Evolutionary conservation across 2,888 invertebrate genomes (phyloP).

Genomic region (Dorcus parallelipipedus): DNA sequence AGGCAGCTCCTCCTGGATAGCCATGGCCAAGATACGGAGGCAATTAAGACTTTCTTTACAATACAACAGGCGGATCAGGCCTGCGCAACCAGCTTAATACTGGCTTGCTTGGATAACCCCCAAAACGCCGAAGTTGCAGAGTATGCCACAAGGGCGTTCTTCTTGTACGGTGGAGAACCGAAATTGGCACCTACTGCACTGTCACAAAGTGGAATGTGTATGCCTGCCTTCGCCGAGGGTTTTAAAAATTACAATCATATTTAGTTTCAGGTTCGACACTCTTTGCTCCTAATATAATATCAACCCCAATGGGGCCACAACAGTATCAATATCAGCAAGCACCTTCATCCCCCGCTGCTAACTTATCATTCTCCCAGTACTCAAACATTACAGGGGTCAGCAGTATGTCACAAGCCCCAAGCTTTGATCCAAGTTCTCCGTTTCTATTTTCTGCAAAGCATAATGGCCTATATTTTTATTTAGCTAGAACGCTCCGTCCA

Average conservation of each 20-base stretch:
- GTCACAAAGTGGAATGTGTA: conserved; percentile 32
- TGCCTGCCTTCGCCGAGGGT: conserved; percentile 8
- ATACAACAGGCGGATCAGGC: conserved; percentile 82
- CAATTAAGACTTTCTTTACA: conserved; percentile 81
- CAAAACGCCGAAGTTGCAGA: conserved; percentile 70
- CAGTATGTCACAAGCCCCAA: conserved; percentile 10
- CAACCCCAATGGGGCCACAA: conserved; percentile 40
- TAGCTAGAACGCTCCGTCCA: conserved; percentile 81
- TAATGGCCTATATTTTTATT: conserved; percentile 88
- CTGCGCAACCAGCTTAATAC: conserved; percentile 80
- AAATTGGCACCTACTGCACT: conserved; percentile 24
- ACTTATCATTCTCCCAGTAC: conserved; percentile 10
- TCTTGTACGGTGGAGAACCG: conserved; percentile 84
- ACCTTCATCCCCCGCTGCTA: conserved; percentile 12
- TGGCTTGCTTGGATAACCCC: conserved; percentile 69
- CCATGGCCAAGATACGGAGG: conserved; percentile 81
- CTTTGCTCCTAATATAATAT: conserved; percentile 45
- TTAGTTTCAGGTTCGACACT: conserved; percentile 22
- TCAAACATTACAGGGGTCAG: conserved; percentile 4
- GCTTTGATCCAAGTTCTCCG: conserved; percentile 20
- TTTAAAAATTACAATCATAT: neutral
- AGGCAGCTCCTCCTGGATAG: conserved; percentile 76
- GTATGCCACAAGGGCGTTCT: conserved; percentile 89
- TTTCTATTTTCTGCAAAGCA: conserved; percentile 73
- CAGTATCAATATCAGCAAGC: conserved; percentile 27